Evolutionary conservation across 1,140 invertebrate genomes (phyloP).

Genomic region (Euglossa dilemma): DNA sequence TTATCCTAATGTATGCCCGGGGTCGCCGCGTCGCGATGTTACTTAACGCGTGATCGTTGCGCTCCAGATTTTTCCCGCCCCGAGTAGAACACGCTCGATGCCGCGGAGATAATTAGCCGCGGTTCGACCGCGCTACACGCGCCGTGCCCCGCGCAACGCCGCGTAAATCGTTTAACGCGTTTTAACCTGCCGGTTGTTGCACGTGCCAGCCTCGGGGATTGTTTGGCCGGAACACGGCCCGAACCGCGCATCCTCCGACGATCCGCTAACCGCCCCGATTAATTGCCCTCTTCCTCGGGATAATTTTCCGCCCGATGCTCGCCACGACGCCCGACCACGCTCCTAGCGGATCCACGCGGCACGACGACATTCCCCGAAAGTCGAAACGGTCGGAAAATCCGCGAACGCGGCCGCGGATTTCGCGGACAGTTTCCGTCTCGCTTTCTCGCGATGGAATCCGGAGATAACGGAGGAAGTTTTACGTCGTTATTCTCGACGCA

Average conservation of each 20-base stretch:
- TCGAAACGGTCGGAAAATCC: too few species aligned
- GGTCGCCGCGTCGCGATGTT: not conserved
- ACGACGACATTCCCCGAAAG: too few species aligned
- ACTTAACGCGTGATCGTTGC: not conserved
- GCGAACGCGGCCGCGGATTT: too few species aligned
- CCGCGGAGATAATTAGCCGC: not conserved
- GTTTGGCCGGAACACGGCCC: not conserved
- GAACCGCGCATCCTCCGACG: constrained; percentile 6
- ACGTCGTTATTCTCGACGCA: not conserved
- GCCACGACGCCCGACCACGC: too few species aligned
- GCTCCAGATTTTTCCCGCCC: not conserved
- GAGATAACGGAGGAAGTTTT: too few species aligned
- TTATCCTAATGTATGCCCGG: not conserved
- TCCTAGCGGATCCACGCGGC: too few species aligned
- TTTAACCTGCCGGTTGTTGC: not conserved
- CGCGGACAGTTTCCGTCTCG: too few species aligned
- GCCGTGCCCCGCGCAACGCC: not conserved
- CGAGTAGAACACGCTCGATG: not conserved
- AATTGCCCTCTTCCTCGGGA: constrained; percentile 18
- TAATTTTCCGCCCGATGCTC: not conserved
- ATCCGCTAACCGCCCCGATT: constrained; percentile 27
- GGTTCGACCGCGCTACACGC: not conserved
- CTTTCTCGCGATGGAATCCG: not conserved
- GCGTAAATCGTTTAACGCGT: not conserved
- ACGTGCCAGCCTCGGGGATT: not conserved